Conservation (phyloP, 1,140 invertebrate genomes). For the Thaumatotibia leucotreta region DNA sequence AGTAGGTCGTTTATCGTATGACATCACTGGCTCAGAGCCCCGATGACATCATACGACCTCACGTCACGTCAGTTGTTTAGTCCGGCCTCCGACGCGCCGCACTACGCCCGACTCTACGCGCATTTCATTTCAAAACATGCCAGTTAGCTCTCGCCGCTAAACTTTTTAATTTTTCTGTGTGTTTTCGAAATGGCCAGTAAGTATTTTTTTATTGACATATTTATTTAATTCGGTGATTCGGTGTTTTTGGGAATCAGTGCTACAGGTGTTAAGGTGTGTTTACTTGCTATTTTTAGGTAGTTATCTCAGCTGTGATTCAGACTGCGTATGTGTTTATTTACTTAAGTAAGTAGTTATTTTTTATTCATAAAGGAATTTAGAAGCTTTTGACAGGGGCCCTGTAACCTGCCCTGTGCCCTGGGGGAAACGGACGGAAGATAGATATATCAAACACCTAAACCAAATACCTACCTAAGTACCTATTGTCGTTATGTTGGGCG, state of each 20-base stretch:
- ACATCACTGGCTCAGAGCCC: not conserved
- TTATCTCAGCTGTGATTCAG: slow-evolving; percentile 10
- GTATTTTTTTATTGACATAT: not conserved
- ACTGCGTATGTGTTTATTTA: not conserved
- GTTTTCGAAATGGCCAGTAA: not conserved
- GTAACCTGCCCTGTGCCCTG: no score
- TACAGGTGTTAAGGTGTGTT: not conserved
- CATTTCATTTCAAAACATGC: not conserved
- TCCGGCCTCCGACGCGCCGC: not conserved
- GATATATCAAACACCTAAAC: no score
- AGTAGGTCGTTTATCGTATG: no score
- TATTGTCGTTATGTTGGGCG: no score
- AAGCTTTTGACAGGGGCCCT: no score
- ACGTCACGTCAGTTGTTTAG: not conserved
- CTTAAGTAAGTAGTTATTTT: not conserved
- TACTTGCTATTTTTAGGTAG: slow-evolving; percentile 1
- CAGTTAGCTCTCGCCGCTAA: not conserved
- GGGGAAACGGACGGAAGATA: no score
- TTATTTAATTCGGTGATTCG: no score
- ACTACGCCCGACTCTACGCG: not conserved
- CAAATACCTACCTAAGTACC: no score
- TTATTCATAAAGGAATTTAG: no score
- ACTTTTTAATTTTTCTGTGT: not conserved
- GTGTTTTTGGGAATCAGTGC: no score
- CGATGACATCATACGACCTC: not conserved